phyloP scores from a whole-genome alignment of 2,888 invertebrate species.

The Fragum sueziense region DNA sequence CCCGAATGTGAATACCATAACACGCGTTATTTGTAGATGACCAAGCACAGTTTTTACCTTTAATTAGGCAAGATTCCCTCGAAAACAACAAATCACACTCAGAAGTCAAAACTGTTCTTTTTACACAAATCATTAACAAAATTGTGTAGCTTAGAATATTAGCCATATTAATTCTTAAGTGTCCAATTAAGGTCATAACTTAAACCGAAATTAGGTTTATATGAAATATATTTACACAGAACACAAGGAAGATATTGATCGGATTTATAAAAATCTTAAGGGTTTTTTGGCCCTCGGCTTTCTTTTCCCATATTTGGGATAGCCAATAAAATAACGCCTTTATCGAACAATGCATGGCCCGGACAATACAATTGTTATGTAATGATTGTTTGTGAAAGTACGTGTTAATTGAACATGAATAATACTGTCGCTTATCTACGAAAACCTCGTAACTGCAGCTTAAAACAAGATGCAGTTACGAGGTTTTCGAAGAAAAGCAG shows the following conservation, averaged over 20 bases:
- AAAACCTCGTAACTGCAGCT: too few species aligned
- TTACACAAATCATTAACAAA: not conserved
- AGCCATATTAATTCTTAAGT: not conserved
- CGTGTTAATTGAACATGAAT: too few species aligned
- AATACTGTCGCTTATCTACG: too few species aligned
- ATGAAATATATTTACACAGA: not conserved
- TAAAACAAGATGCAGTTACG: too few species aligned
- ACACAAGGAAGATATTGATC: not conserved
- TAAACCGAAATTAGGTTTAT: not conserved
- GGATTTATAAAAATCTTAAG: too few species aligned
- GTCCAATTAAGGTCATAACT: not conserved
- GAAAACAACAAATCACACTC: not conserved
- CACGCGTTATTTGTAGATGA: not conserved
- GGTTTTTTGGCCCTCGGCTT: too few species aligned
- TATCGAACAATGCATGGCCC: too few species aligned
- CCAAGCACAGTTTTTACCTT: not conserved
- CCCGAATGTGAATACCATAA: not conserved
- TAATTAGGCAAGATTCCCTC: not conserved
- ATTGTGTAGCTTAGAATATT: not conserved
- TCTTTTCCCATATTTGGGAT: too few species aligned
- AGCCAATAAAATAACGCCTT: too few species aligned
- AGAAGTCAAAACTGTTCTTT: not conserved
- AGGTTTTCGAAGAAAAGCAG: too few species aligned
- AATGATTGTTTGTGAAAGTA: too few species aligned
- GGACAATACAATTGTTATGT: too few species aligned